Conservation (phyloP, 2,888 invertebrate genomes). For the Hemithea aestivaria region DNA sequence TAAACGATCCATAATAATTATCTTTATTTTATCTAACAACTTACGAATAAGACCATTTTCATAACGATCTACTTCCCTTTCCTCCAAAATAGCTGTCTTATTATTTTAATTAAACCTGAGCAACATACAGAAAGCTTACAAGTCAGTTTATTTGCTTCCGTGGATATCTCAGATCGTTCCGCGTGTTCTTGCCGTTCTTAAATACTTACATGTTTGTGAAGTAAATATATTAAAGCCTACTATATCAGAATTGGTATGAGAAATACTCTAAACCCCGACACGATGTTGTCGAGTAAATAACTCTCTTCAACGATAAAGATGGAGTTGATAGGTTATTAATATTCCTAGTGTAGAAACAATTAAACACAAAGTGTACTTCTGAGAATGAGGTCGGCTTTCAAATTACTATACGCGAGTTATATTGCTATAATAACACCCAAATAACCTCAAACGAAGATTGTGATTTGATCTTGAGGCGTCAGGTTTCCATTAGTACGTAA, state of each 20-base stretch:
- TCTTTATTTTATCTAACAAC: no score
- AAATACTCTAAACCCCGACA: constrained; percentile 2
- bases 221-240: constrained; percentile 7
- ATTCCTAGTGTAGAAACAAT: constrained; percentile 13
- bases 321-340: constrained; percentile 21
- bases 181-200: background rate
- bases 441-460: no score
- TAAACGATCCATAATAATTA: no score
- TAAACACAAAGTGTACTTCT: constrained; percentile 4
- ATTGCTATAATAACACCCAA: no score
- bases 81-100: no score
- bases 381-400: constrained; percentile 2
- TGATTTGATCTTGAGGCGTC: no score
- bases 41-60: no score
- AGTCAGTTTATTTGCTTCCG: no score
- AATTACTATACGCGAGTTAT: background rate
- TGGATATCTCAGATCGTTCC: constrained; percentile 2
- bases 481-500: no score
- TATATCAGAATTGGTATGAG: constrained; percentile 11
- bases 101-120: no score
- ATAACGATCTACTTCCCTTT: no score
- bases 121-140: no score
- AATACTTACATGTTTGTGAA: constrained; percentile 9
- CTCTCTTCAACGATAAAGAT: constrained; percentile 13
- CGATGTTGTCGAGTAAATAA: constrained; percentile 16